phyloP scores from a whole-genome alignment of 2,797 vertebrate species.

The Eulemur rubriventer region DNA sequence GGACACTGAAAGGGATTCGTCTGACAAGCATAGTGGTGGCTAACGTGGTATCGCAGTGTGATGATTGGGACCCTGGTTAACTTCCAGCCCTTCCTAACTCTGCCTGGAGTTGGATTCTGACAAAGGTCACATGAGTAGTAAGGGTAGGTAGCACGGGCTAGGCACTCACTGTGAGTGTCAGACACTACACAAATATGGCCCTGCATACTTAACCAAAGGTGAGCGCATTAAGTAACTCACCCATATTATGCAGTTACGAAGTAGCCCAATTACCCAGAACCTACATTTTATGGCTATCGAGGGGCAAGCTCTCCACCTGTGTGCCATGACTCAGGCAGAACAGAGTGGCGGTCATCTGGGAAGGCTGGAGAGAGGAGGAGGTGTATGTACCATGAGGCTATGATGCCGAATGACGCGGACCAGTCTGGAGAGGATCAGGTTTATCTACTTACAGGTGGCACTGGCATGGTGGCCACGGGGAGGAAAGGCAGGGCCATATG shows the following conservation, averaged over 20 bases:
- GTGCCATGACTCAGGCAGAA: too few relatives aligned
- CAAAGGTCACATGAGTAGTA: not conserved
- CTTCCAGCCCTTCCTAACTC: not conserved
- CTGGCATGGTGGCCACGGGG: not conserved
- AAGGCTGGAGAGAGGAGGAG: not conserved
- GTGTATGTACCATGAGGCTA: fast-evolving
- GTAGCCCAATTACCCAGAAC: not conserved
- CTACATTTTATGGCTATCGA: not conserved
- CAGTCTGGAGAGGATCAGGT: too few relatives aligned
- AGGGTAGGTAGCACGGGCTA: not conserved
- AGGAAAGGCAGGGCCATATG: not conserved
- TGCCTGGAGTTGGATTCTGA: not conserved
- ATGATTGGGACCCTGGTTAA: not conserved
- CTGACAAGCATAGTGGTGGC: not conserved
- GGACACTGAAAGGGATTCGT: not conserved
- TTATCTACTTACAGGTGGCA: not conserved
- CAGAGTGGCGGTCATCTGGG: not conserved
- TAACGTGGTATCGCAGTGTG: not conserved
- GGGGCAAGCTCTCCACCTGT: not conserved
- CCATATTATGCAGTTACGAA: not conserved
- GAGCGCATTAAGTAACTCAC: not conserved
- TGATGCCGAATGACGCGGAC: not conserved
- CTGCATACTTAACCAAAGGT: not conserved
- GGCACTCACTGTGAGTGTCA: not conserved
- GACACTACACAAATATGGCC: not conserved